These are phyloP conservation scores for Lycodopsis pacificus DNA, from an alignment of 2,797 vertebrate species.

Conservation along the genomic window DNA sequence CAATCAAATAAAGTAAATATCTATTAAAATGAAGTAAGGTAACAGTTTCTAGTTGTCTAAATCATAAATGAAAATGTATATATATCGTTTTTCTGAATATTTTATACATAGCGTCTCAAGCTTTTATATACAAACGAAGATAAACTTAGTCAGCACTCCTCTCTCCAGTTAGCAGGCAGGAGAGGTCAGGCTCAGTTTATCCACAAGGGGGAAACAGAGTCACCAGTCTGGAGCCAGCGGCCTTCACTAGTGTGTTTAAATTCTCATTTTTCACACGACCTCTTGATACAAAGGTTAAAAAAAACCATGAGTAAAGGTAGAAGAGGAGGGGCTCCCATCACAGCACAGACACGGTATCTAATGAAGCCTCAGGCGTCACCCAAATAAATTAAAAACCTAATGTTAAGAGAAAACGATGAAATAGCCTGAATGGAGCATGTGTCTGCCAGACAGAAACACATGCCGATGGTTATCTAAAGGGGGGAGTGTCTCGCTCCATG, in stretches of 20 bases:
- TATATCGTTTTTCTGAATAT: neutral
- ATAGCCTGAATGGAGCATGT: neutral
- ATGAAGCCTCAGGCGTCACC: neutral
- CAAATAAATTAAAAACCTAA: neutral
- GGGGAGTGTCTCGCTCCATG: neutral
- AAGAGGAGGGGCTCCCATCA: neutral
- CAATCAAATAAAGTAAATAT: neutral
- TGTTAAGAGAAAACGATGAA: slow-evolving; percentile 23
- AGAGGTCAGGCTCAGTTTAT: neutral
- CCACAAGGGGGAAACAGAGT: slow-evolving; percentile 64
- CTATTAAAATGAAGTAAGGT: neutral
- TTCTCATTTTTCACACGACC: neutral
- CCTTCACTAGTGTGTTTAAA: neutral
- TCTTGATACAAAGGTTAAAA: neutral
- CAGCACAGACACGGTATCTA: neutral
- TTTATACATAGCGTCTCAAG: neutral
- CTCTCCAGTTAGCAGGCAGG: neutral
- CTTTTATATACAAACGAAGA: neutral
- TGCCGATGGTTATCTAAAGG: slow-evolving; percentile 31
- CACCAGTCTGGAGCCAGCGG: neutral
- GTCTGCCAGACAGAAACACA: slow-evolving; percentile 20
- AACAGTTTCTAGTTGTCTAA: neutral
- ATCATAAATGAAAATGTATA: neutral
- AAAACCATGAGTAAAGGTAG: neutral
- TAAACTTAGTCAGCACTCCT: neutral